A percentile compares a stretch with the other conserved stretches of the same genome.
These are phyloP conservation scores for Pempheris klunzingeri DNA, from an alignment of 2,797 vertebrate species.

Conservation along the genomic window DNA sequence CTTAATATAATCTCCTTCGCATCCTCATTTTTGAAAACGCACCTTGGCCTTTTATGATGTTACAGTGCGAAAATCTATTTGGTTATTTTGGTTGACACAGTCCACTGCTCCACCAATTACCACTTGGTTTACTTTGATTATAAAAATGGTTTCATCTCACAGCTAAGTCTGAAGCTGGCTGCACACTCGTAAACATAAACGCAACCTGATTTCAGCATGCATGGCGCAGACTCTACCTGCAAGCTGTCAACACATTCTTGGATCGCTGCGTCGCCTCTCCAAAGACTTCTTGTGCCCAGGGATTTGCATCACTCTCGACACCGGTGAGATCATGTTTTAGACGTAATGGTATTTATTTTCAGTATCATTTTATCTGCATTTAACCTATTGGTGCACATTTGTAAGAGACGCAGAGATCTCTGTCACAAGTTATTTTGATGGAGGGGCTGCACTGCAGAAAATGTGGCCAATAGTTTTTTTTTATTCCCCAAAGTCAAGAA, in stretches of 20 bases:
- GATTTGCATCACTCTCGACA: conserved; percentile 39
- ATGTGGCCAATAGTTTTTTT: background rate
- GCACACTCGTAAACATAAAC: conserved; percentile 62
- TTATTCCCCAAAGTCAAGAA: background rate
- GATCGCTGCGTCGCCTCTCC: conserved; percentile 33
- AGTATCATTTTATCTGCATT: background rate
- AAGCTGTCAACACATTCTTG: conserved; percentile 59
- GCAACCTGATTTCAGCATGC: conserved; percentile 58
- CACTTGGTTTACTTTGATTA: conserved; percentile 31
- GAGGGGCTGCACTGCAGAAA: background rate
- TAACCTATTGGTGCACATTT: background rate
- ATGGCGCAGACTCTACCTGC: conserved; percentile 68
- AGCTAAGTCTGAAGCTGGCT: conserved; percentile 46
- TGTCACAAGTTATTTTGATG: background rate
- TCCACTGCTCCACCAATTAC: background rate
- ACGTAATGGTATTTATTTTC: conserved; percentile 6
- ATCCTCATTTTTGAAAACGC: conserved; percentile 2
- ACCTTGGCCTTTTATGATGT: background rate
- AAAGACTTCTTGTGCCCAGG: conserved; percentile 27
- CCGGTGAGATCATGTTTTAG: conserved; percentile 47
- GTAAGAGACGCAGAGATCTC: background rate
- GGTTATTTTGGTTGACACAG: background rate
- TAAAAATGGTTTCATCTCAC: conserved; percentile 31
- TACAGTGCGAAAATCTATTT: background rate
- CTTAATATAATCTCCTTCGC: conserved; percentile 3